Percentiles rank a stretch among this genome's conserved stretches.
These are phyloP conservation scores for Pangasius larnaudii DNA, from an alignment of 2,797 vertebrate genomes.

Conservation along the genomic window DNA sequence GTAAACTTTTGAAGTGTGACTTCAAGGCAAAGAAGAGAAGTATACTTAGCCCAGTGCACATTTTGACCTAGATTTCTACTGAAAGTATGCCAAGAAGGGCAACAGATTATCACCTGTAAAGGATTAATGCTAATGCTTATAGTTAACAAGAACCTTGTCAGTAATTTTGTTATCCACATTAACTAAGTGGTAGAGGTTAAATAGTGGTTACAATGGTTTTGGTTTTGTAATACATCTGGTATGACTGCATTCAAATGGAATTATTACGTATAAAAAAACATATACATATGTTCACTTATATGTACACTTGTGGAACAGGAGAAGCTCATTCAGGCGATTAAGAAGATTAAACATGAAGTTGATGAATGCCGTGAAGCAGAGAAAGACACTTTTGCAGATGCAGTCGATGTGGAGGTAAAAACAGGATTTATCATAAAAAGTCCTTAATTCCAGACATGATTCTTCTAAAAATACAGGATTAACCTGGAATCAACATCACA, in stretches of 20 bases:
- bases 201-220: neutral
- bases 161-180: neutral
- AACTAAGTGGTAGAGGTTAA: neutral
- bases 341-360: constrained; percentile 79
- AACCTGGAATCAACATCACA: neutral
- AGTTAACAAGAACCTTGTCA: neutral
- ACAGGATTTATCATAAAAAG: neutral
- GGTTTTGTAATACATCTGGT: neutral
- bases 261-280: neutral
- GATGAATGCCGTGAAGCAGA: constrained; percentile 76
- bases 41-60: neutral
- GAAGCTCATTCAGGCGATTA: constrained; percentile 79
- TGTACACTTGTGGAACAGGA: constrained; percentile 62
- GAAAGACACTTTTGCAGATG: constrained; percentile 68
- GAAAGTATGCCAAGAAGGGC: neutral
- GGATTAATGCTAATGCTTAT: neutral
- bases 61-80: constrained; percentile 1
- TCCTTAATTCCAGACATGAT: neutral
- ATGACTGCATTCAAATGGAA: neutral
- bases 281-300: neutral
- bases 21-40: neutral
- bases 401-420: constrained; percentile 73
- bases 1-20: constrained; percentile 41
- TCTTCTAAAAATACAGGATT: neutral
- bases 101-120: neutral